A percentile compares a stretch with the other conserved stretches of the same genome.
These are phyloP conservation scores for Ennomos quercinarius DNA, from an alignment of 2,888 invertebrate genomes.

Conservation along the genomic window DNA sequence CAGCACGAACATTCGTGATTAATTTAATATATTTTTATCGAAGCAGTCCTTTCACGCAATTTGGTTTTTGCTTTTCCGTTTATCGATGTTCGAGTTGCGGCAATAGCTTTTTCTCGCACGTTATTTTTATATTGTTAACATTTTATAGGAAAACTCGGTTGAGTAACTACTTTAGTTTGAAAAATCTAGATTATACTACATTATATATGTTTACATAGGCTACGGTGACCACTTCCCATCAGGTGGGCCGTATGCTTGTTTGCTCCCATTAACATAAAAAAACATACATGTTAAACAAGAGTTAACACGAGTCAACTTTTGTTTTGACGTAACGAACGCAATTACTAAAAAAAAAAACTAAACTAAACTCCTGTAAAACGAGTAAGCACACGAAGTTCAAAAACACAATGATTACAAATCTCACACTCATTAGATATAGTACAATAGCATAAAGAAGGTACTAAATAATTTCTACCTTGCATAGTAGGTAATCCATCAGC, in stretches of 20 bases:
- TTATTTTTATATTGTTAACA: conserved; percentile 17
- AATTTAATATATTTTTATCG: conserved; percentile 79
- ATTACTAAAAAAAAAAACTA: too few species aligned
- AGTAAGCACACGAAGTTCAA: too few species aligned
- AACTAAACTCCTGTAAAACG: too few species aligned
- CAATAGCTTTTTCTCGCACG: conserved; percentile 24
- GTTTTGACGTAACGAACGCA: too few species aligned
- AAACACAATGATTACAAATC: too few species aligned
- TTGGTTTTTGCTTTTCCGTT: conserved; percentile 60
- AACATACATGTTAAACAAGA: too few species aligned
- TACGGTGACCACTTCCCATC: too few species aligned
- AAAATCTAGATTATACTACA: not conserved
- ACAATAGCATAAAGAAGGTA: not conserved
- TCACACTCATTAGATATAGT: too few species aligned
- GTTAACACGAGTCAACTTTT: too few species aligned
- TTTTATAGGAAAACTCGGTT: conserved; percentile 7
- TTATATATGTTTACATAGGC: too few species aligned
- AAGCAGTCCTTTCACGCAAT: conserved; percentile 69
- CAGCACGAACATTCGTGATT: conserved; percentile 71
- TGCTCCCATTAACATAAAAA: too few species aligned
- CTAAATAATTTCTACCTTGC: conserved; percentile 15
- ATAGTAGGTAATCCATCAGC: conserved; percentile 35
- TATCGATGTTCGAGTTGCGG: conserved; percentile 17
- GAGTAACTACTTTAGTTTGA: conserved; percentile 6
- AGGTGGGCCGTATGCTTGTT: too few species aligned